Base-by-base conservation (phyloP, 2,113 vertebrate genomes). In the Hepsetus odoe region DNA sequence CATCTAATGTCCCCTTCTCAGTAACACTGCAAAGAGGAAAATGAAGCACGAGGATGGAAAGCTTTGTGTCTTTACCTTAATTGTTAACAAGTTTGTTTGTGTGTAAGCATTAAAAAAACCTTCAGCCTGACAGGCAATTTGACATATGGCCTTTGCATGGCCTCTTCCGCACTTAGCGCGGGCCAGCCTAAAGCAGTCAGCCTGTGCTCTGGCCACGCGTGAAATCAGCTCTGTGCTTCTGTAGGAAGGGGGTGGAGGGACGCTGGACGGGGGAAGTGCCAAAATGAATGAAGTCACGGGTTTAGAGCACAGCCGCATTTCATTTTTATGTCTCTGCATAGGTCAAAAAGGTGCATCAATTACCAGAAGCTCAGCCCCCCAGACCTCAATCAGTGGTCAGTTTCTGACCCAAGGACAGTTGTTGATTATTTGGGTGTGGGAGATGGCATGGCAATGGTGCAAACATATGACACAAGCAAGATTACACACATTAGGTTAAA, bases 151-250 rank as follows among this genome's bases (percentile, higher is more conserved):
- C 51, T 55, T 55, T 55, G 11, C 51, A 22, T 11, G 51, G 51
- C 22, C 51, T 55, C n/a, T 22, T 55, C 51, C 10, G 51, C 20
- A 24, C 20, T 1, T 55, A 55, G 51, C 51, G 1, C 51, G 7
- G 51, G 51, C 46, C 46, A 49, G 46, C 51, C 51, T 55, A 24
- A 55, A 55, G 51, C 51, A 55, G 9, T 3, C 6, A 55, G 51
- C 51, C 51, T 55, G 51, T 22, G 51, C 51, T 55, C n/a, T 22
- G n/a, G 51, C 51, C 51, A 55, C n/a, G 51, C 51, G 51, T 55
- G 51, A 55, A 55, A 55, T 55, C 51, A 10, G 51, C 51, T 22
- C 22, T 4, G 51, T 5, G 51, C n/a, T 55, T 22, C 51, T 24
- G 51, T 55, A n/a, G n/a, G n/a, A n/a, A n/a, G 51, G 20, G 51